Percentiles rank a stretch among this genome's conserved stretches.
Evolutionary conservation across 2,888 invertebrate genomes (phyloP).

Genomic region (Lepeophtheirus nordmannii): DNA sequence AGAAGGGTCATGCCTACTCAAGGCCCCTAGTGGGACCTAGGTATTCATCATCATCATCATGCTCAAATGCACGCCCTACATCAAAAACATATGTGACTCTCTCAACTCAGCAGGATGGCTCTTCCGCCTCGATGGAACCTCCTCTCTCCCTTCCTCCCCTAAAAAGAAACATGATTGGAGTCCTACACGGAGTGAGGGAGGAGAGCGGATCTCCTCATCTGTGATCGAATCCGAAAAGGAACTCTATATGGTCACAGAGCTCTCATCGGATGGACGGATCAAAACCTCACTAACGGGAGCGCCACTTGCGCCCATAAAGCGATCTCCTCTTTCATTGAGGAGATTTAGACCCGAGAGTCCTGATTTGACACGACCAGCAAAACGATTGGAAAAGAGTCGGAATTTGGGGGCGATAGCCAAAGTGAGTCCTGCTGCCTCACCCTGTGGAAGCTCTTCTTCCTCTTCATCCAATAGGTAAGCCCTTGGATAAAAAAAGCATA

Average conservation of each 20-base stretch:
- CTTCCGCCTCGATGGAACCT: not conserved
- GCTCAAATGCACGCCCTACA: conserved; percentile 20
- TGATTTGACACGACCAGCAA: conserved; percentile 9
- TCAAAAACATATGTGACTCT: conserved; percentile 9
- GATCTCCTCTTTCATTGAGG: not conserved
- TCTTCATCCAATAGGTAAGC: not conserved
- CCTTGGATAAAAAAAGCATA: too few relatives aligned
- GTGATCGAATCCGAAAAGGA: not conserved
- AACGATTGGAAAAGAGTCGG: conserved; percentile 6
- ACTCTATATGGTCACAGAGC: conserved; percentile 1
- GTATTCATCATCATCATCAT: not conserved
- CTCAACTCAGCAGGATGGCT: not conserved
- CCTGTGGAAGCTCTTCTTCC: not conserved
- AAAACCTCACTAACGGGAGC: not conserved
- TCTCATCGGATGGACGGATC: not conserved
- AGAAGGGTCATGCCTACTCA: not conserved
- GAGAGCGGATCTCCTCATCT: not conserved
- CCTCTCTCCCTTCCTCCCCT: not conserved
- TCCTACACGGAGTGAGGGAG: not conserved
- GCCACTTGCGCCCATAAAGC: not conserved
- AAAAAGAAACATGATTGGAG: not conserved
- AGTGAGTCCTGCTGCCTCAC: not conserved
- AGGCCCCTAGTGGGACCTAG: not conserved
- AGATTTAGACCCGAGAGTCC: conserved; percentile 8
- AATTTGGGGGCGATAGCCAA: not conserved